Conservation (phyloP, 2,797 vertebrate species). For the Rachycentron canadum region DNA sequence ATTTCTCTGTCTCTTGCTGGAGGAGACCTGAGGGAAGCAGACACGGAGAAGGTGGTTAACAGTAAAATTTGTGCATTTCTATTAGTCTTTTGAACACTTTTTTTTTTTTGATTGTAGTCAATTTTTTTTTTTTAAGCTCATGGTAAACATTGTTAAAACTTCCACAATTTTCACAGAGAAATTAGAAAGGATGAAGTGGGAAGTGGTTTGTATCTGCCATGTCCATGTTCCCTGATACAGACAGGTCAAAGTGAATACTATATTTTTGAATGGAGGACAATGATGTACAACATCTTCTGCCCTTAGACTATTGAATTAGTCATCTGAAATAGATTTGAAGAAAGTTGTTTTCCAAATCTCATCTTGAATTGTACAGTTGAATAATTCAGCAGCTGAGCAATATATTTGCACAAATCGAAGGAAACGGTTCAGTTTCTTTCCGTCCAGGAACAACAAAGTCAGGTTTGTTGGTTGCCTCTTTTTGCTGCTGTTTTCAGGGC, state of each 20-base stretch:
- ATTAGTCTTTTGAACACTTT: not conserved
- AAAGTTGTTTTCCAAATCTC: not conserved
- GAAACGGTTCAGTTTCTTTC: not conserved
- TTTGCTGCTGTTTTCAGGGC: constrained; percentile 8
- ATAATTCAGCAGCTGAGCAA: not conserved
- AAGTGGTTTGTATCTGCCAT: not conserved
- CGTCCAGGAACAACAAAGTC: constrained; percentile 21
- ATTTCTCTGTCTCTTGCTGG: constrained; percentile 74
- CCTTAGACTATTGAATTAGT: not conserved
- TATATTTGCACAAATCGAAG: not conserved
- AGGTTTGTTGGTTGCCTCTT: too few species aligned
- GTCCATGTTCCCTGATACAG: not conserved
- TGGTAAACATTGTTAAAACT: not conserved
- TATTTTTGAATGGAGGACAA: not conserved
- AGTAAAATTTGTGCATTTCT: constrained; percentile 38
- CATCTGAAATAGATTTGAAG: not conserved
- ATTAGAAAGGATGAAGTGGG: not conserved
- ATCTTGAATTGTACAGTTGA: not conserved
- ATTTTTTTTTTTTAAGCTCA: constrained; percentile 6
- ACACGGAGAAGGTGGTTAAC: constrained; percentile 46
- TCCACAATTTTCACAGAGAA: not conserved
- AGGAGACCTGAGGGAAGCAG: constrained; percentile 62
- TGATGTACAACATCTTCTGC: not conserved
- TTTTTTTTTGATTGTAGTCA: not conserved
- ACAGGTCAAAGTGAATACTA: not conserved